These are phyloP conservation scores for Dolichotis patagonum DNA, from an alignment of 2,113 vertebrate genomes.

Conservation along the genomic window DNA sequence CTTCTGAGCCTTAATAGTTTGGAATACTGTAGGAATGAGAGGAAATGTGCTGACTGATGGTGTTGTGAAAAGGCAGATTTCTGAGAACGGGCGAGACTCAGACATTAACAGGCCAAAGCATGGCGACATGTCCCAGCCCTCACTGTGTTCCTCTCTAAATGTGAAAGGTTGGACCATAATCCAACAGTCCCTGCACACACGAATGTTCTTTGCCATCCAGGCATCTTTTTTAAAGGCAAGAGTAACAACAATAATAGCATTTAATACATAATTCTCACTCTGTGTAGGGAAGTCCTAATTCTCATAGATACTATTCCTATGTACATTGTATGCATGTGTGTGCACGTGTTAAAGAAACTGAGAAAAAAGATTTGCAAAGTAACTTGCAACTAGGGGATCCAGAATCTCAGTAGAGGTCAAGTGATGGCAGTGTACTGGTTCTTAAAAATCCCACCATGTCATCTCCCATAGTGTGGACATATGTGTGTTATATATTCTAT, in stretches of 20 bases:
- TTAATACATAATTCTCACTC: not conserved
- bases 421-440: not conserved
- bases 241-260: not conserved
- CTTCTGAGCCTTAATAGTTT: not conserved
- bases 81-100: not conserved
- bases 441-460: not conserved
- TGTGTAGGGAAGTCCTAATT: not conserved
- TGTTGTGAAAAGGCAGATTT: not conserved
- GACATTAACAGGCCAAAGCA: not conserved
- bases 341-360: not conserved
- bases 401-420: not conserved
- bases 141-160: not conserved
- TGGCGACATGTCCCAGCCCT: not conserved
- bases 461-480: not conserved
- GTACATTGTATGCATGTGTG: not conserved
- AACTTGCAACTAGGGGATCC: not conserved
- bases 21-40: not conserved
- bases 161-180: not conserved
- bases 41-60: not conserved
- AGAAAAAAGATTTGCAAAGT: not conserved
- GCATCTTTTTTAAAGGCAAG: not conserved
- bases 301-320: not conserved
- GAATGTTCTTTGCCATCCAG: not conserved
- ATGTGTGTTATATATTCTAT: not conserved
- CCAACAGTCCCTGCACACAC: not conserved